Percentiles rank a stretch among this genome's conserved stretches.
Conservation (phyloP, 2,113 vertebrate species). For the Oncorhynchus masou region DNA sequence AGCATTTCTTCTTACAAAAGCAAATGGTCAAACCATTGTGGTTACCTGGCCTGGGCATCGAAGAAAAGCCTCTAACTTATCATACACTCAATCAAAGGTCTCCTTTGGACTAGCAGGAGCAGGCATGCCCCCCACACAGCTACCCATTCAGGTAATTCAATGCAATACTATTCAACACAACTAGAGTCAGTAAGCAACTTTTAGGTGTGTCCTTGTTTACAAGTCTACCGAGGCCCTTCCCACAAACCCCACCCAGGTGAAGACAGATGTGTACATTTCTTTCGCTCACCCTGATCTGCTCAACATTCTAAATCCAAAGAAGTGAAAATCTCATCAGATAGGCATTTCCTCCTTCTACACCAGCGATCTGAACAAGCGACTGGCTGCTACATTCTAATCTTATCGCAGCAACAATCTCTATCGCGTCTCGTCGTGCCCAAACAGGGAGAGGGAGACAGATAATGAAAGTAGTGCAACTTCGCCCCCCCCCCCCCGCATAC, state of each 20-base stretch:
- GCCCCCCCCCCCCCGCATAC: constrained; percentile 10
- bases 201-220: constrained; percentile 52
- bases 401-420: constrained; percentile 69
- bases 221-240: constrained; percentile 44
- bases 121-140: not conserved
- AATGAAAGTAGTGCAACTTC: constrained; percentile 58
- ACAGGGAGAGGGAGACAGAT: constrained; percentile 69
- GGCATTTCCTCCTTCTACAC: constrained; percentile 75
- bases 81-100: not conserved
- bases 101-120: not conserved
- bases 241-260: constrained; percentile 49
- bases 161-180: too few species aligned
- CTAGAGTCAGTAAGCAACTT: not conserved
- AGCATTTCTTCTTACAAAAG: not conserved
- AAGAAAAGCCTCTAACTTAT: not conserved
- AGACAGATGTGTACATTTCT: constrained; percentile 62
- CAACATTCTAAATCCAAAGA: constrained; percentile 64
- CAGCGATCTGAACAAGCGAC: constrained; percentile 58
- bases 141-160: not conserved
- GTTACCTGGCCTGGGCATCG: not conserved
- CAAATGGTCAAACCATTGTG: not conserved
- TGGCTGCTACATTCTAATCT: constrained; percentile 74
- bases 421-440: constrained; percentile 70
- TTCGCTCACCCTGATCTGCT: constrained; percentile 47
- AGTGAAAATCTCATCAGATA: constrained; percentile 73